phyloP scores from a whole-genome alignment of 2,797 vertebrate genomes.

The Antennarius maculatus region DNA sequence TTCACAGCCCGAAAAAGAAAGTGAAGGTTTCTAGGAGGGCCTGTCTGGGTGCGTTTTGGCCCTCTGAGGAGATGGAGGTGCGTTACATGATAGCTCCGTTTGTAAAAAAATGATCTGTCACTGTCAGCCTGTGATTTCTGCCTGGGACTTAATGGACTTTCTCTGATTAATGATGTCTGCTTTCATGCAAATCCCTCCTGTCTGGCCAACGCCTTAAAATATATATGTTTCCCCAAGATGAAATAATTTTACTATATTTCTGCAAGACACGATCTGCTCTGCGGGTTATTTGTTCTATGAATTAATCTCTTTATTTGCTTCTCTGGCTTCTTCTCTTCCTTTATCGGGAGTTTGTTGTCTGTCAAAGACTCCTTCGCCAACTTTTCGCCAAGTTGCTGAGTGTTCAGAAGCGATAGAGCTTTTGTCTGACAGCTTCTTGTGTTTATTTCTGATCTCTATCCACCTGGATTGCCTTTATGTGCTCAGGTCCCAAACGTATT shows the following conservation, averaged over 20 bases:
- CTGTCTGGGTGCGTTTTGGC: constrained; percentile 36
- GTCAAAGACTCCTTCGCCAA: constrained; percentile 1
- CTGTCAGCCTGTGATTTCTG: constrained; percentile 52
- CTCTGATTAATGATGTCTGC: constrained; percentile 47
- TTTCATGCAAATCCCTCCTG: constrained; percentile 31
- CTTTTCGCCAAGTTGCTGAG: constrained; percentile 4
- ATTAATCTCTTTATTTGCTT: constrained; percentile 23
- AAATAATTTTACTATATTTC: constrained; percentile 24
- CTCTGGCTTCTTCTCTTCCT: background rate
- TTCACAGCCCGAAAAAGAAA: constrained; percentile 31
- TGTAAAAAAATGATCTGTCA: constrained; percentile 43
- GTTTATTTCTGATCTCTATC: constrained; percentile 3
- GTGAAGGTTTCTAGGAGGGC: constrained; percentile 37
- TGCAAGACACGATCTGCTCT: constrained; percentile 17
- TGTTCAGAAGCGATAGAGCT: background rate
- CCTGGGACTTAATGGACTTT: constrained; percentile 46
- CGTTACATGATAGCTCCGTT: constrained; percentile 18
- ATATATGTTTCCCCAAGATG: constrained; percentile 4
- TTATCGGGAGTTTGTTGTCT: background rate
- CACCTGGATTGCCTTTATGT: background rate
- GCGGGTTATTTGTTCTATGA: constrained; percentile 30
- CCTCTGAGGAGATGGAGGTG: constrained; percentile 29
- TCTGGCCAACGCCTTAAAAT: constrained; percentile 25
- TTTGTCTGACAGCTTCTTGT: constrained; percentile 9
- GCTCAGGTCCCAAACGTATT: background rate